Evolutionary conservation across 1,140 invertebrate genomes (phyloP).

Genomic region (Drosophila cardini): DNA sequence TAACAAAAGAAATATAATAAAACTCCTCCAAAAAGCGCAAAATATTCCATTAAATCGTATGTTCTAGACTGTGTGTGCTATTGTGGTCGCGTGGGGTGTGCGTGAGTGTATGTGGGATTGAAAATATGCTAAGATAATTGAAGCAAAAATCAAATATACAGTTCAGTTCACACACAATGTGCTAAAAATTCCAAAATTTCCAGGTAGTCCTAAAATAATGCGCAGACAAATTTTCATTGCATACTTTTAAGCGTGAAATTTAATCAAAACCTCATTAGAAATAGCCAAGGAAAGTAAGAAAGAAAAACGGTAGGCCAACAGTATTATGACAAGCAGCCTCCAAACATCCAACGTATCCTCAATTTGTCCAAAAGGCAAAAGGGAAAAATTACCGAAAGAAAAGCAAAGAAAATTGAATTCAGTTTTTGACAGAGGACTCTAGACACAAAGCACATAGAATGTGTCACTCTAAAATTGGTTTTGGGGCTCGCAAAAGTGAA

Average conservation of each 20-base stretch:
- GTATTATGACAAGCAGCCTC: constrained; percentile 46
- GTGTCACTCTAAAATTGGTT: constrained; percentile 40
- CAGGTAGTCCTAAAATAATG: constrained; percentile 60
- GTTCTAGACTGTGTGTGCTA: constrained; percentile 31
- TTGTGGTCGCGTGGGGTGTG: constrained; percentile 16
- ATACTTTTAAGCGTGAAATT: constrained; percentile 65
- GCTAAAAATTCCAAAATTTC: constrained; percentile 20
- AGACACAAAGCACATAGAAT: constrained; percentile 32
- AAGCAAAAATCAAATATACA: constrained; percentile 27
- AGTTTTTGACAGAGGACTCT: constrained; percentile 42
- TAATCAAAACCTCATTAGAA: constrained; percentile 72
- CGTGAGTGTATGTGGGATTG: constrained; percentile 29
- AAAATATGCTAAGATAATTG: constrained; percentile 64
- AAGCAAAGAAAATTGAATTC: constrained; percentile 48
- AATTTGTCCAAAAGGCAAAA: background rate
- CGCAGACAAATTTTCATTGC: constrained; percentile 37
- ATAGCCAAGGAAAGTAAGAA: background rate
- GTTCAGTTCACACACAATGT: constrained; percentile 9
- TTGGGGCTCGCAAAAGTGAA: constrained; percentile 43
- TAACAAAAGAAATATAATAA: constrained; percentile 22
- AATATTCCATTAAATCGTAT: constrained; percentile 36
- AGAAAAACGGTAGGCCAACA: background rate
- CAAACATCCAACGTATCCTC: background rate
- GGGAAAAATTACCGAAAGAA: background rate
- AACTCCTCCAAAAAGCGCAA: constrained; percentile 9